Base-by-base conservation (phyloP, 2,113 vertebrate species). In the Nannobrachium achirus region DNA sequence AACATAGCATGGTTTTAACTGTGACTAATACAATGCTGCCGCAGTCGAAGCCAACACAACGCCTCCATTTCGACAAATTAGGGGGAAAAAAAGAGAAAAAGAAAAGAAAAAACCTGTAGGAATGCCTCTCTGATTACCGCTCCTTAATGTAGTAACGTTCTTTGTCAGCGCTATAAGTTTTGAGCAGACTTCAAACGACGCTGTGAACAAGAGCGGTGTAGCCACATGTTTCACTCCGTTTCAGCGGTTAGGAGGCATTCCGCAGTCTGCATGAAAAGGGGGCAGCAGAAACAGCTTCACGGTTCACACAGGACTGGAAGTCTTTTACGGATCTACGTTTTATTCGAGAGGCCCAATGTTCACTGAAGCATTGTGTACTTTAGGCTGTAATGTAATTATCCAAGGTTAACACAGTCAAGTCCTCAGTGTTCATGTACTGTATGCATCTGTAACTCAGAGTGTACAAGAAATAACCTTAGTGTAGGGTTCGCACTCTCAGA, bases 81-180 rank as follows among this genome's bases (percentile, higher is more conserved):
- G 44, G 44, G 44, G 44, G 44, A 6, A 6, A 45, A 6, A n/a
- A n/a, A n/a, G n/a, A n/a, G n/a, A 45, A 45, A 9, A 45, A 11
- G 44, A 46, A 46, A 9, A 45, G 3, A 7, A 46, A 46, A 46
- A 10, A 46, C 14, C 44, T 14, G 14, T 46, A 55, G 40, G 25
- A 75, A 72, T 63, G 66, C 72, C 60, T 73, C 55, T 45, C 11
- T 75, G 56, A 76, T 81, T 62, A 56, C 16, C 19, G 2, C 20
- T 59, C 63, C 63, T 66, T 56, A 53, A 48, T 58, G 63, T 25
- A 25, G 19, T 15, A n/a, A 51, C 10, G 16, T 69, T 62, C 55
- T 68, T 60, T 53, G 55, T 69, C 60, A 62, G 50, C 55, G 64
- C n/a, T 18, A 49, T 4, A 33, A 44, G 67, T 42, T 15, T 58